phyloP scores from a whole-genome alignment of 1,140 invertebrate genomes.

The Caerostris darwini region DNA sequence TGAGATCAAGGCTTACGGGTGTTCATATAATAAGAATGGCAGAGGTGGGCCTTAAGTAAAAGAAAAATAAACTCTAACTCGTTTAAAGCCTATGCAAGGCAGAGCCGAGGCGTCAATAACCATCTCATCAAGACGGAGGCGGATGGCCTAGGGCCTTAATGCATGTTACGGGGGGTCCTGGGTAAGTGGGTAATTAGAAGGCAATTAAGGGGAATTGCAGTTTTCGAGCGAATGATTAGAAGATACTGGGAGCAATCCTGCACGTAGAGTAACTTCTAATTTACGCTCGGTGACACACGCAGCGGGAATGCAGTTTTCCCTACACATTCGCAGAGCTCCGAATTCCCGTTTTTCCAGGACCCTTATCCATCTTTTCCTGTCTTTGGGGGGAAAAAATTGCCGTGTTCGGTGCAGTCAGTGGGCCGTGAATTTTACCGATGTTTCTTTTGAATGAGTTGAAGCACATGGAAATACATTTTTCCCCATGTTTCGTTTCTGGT shows the following conservation, averaged over 20 bases:
- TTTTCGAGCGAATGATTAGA: constrained; percentile 75
- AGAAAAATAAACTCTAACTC: constrained; percentile 65
- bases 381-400: constrained; percentile 4
- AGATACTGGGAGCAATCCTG: constrained; percentile 70
- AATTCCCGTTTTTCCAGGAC: constrained; percentile 55
- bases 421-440: constrained; percentile 27
- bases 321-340: neutral
- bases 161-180: constrained; percentile 29
- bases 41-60: constrained; percentile 30
- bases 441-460: neutral
- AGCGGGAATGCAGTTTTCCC: constrained; percentile 39
- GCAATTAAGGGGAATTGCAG: constrained; percentile 71
- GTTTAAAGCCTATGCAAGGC: constrained; percentile 44
- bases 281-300: constrained; percentile 48
- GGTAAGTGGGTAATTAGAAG: constrained; percentile 76
- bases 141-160: constrained; percentile 56
- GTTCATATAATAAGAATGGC: constrained; percentile 52
- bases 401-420: neutral
- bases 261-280: constrained; percentile 62
- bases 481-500: neutral
- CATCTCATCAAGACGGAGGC: constrained; percentile 68
- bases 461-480: neutral
- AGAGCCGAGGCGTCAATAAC: constrained; percentile 60
- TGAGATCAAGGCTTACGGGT: constrained; percentile 56
- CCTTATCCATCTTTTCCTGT: neutral